phyloP scores from a whole-genome alignment of 2,113 vertebrate genomes.

The Phalacrocorax pelagicus region DNA sequence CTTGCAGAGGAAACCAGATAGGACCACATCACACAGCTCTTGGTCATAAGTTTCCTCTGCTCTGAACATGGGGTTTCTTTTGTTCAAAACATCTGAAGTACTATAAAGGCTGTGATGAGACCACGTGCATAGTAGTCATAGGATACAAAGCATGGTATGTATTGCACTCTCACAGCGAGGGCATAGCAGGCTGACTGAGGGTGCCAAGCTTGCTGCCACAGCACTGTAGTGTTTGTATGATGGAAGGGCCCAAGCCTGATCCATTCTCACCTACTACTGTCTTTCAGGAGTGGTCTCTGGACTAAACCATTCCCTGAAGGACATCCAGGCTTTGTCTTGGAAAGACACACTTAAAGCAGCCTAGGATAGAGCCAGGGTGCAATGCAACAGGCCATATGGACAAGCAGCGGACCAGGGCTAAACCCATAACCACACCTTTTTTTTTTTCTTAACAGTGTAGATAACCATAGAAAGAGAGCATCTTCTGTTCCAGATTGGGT shows the following conservation, averaged over 20 bases:
- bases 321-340: background rate
- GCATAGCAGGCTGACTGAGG: background rate
- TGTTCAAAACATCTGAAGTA: background rate
- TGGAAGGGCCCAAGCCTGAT: background rate
- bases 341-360: background rate
- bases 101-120: background rate
- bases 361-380: background rate
- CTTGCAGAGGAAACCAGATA: background rate
- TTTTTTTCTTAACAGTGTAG: background rate
- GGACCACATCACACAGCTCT: background rate
- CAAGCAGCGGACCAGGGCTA: background rate
- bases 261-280: background rate
- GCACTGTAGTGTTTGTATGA: background rate
- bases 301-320: background rate
- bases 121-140: background rate
- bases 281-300: background rate
- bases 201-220: background rate
- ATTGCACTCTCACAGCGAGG: background rate
- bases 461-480: background rate
- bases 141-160: accelerated
- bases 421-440: background rate
- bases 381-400: background rate
- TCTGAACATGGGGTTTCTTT: background rate
- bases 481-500: background rate
- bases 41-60: background rate